phyloP scores from a whole-genome alignment of 2,113 vertebrate species.

The Hippocampus mohnikei region DNA sequence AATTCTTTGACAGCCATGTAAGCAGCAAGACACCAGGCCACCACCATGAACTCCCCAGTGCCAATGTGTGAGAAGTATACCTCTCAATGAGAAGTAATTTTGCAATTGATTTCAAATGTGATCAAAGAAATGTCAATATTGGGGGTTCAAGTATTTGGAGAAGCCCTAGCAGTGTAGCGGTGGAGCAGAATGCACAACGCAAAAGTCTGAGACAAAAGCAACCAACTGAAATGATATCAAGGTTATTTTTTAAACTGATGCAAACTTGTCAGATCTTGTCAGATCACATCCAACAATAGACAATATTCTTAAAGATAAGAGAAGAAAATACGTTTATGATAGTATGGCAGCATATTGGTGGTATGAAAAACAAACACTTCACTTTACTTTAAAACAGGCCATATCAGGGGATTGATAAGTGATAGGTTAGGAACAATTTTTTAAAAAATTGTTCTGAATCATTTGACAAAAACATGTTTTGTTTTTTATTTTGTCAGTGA shows the following conservation, averaged over 20 bases:
- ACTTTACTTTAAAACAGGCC: not conserved
- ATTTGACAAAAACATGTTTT: not conserved
- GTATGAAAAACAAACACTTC: not conserved
- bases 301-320: not conserved
- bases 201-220: not conserved
- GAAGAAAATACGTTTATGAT: not conserved
- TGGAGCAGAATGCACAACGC: not conserved
- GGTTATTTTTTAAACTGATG: not conserved
- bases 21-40: not conserved
- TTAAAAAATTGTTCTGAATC: not conserved
- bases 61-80: too few species aligned
- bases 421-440: not conserved
- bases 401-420: not conserved
- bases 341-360: not conserved
- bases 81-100: too few species aligned
- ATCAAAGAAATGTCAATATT: not conserved
- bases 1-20: not conserved
- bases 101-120: not conserved
- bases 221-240: not conserved
- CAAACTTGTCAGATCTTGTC: not conserved
- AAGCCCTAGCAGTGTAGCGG: constrained; percentile 5
- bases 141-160: not conserved
- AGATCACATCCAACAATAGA: not conserved
- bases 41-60: too few species aligned
- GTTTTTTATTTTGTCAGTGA: constrained; percentile 31